phyloP scores from a whole-genome alignment of 2,797 vertebrate species.

The Hylomyscus alleni region DNA sequence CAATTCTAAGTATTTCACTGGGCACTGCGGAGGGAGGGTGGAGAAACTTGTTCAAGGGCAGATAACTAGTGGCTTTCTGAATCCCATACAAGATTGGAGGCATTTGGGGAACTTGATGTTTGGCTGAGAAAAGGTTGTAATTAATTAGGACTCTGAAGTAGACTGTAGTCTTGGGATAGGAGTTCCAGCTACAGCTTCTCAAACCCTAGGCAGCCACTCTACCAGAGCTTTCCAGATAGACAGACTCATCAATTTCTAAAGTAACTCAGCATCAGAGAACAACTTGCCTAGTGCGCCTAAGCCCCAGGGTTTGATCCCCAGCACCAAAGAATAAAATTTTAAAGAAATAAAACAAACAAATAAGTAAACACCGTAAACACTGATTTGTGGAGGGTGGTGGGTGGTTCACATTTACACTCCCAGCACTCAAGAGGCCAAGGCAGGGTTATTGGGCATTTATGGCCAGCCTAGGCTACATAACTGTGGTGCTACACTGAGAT shows the following conservation, averaged over 20 bases:
- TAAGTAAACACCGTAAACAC: background rate
- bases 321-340: background rate
- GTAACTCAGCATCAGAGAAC: background rate
- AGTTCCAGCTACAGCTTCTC: background rate
- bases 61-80: background rate
- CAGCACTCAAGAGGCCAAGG: background rate
- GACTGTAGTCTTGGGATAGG: background rate
- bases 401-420: background rate
- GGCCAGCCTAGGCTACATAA: background rate
- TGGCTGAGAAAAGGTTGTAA: constrained; percentile 25
- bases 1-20: constrained; percentile 13
- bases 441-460: background rate
- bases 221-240: background rate
- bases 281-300: background rate
- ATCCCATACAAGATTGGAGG: background rate
- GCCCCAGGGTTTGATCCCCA: background rate
- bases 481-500: background rate
- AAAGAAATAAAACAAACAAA: background rate
- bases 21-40: background rate
- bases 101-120: background rate
- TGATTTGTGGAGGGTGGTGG: background rate
- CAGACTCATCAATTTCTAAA: background rate
- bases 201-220: background rate
- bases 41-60: background rate
- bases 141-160: background rate